Evolutionary conservation across 2,888 invertebrate genomes (phyloP).

Genomic region (Odontomyia ornata): DNA sequence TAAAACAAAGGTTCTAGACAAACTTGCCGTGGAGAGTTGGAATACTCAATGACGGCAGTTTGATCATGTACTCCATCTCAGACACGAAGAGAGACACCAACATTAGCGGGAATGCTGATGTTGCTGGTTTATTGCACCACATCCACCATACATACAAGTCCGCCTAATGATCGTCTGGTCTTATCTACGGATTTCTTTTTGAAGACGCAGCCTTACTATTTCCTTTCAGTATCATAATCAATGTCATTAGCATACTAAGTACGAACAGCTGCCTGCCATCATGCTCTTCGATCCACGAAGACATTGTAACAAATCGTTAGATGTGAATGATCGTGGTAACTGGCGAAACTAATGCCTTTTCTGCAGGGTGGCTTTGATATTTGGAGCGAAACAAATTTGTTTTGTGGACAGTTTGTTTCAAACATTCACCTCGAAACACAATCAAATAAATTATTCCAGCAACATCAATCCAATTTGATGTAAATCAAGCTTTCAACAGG

Average conservation of each 20-base stretch:
- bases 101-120: background rate
- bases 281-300: conserved; percentile 17
- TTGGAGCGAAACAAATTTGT: too few species aligned
- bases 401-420: too few species aligned
- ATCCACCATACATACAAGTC: background rate
- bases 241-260: conserved; percentile 44
- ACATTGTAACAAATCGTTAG: conserved; percentile 23
- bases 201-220: background rate
- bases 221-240: conserved; percentile 23
- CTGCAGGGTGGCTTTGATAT: background rate
- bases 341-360: background rate
- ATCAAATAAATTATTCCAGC: too few species aligned
- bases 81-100: background rate
- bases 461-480: too few species aligned
- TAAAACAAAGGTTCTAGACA: conserved; percentile 34
- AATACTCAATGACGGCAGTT: background rate
- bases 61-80: background rate
- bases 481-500: too few species aligned
- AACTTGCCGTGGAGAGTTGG: background rate
- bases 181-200: conserved; percentile 9
- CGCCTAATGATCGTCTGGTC: conserved; percentile 23
- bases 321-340: conserved; percentile 13
- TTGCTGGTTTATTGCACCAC: background rate
- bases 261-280: conserved; percentile 35
- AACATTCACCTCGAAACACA: too few species aligned